Evolutionary conservation across 2,888 invertebrate genomes (phyloP), one percentile per base, ranked within the genome.

Genomic region (Pimpla rufipes): DNA sequence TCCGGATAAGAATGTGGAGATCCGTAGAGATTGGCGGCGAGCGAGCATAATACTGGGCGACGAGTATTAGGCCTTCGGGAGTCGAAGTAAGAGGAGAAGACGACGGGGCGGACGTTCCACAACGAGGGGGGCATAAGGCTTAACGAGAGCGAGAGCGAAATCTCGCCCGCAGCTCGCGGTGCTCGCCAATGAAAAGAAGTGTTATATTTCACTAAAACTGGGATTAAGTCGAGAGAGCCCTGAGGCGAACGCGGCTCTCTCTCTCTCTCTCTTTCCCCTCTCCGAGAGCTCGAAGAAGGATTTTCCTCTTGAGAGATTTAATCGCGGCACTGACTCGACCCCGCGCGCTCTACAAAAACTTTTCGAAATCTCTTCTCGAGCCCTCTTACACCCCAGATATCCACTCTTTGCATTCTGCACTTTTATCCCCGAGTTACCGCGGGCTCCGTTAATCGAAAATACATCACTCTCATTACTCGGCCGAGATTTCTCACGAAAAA

Each of bases 181-280:
- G 76, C 62, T 82, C 68, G 52, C 52, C 78, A 68, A 80, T 80
- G 68, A 64, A 75, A 81, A 77, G 74, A 71, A 81, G 81, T 81
- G 76, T 85, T 85, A 77, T 83, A 85, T 85, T 86, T 88, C 80
- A 82, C 74, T 83, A 74, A 67, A 75, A 82, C 67, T 71, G 35
- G 81, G 86, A 86, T 87, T 85, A 87, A 86, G 80, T 76, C 71
- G 23, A 55, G 59, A 77, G 68, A 67, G 35, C 62, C 59, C 59
- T 21, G n/a, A 70, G 59, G 62, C 52, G 21, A 57, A 21, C 40
- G 55, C 21, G 18, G 2, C 29, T 29, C 29, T 29, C 29, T 29
- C 29, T 29, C 29, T 29, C 29, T 29, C 29, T 29, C 29, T 29
- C 29, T 29, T 5, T 29, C 29, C 42, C 67, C 42, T 64, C 42